Base-by-base conservation (phyloP, 2,113 vertebrate species). In the Nothoprocta perdicaria region DNA sequence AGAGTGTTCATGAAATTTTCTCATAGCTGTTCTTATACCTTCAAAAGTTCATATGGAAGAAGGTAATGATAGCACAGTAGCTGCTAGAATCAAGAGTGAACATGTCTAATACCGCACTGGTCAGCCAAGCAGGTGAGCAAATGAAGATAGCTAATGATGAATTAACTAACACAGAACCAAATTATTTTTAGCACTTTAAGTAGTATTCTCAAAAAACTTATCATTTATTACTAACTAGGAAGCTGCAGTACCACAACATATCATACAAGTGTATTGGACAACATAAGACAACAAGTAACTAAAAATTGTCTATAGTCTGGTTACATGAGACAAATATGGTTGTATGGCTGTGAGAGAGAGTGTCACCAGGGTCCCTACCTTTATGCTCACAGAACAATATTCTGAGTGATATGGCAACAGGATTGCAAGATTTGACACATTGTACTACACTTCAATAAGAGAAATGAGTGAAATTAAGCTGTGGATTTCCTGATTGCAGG, bases 81-180 rank as follows among this genome's bases (percentile, higher is more conserved):
- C 86, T 91, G 82, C 62, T 78, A 55, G 81, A 84, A 80, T 80
- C 79, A 81, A 78, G 57, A 75, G 19, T 74, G 41, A 95, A 73
- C 2, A 1, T 43, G 63, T 78, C 57, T 92, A 85, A 67, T 74
- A 62, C 22, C 19, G 61, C 38, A 58, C 14, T 45, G 22, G 50
- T 89, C 81, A 76, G 57, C 65, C 58, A 92, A 89, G 43, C 76
- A 71, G 16, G 21, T 89, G 92, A 96, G 75, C n/a, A 72, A 78
- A 84, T 75, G 43, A 89, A 87, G 81, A 46, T 6, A 40, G 43
- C 35, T 84, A 89, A 86, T 60, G 31, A 78, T 41, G 26, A 71
- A 84, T 84, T 86, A 92, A 89, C 71, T 35, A 41, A 55, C 4
- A 0, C 2, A 2, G 17, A 45, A 31, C 38, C 68, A 61, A 76